A percentile compares a stretch with the other conserved stretches of the same genome.
These are phyloP conservation scores for Psilanteris sp. DNA, from an alignment of 1,140 invertebrate genomes.

Conservation along the genomic window DNA sequence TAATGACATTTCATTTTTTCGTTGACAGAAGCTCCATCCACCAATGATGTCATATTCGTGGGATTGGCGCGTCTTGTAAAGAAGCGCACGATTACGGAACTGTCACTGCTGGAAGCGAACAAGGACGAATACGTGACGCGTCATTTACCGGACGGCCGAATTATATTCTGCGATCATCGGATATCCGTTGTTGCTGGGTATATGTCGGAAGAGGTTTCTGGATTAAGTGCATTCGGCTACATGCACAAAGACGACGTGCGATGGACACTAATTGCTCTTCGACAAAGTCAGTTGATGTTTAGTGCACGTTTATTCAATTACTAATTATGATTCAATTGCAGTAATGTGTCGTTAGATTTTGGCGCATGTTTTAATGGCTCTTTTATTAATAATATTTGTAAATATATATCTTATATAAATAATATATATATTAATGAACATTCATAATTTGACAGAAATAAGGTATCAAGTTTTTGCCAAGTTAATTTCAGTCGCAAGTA, in stretches of 20 bases:
- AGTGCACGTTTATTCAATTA: too few species aligned
- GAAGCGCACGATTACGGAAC: constrained; percentile 84
- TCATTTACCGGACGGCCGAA: constrained; percentile 90
- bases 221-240: constrained; percentile 89
- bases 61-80: constrained; percentile 84
- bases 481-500: too few species aligned
- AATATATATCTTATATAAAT: too few species aligned
- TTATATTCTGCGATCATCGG: constrained; percentile 91
- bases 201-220: constrained; percentile 89
- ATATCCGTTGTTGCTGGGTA: constrained; percentile 92
- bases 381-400: too few species aligned
- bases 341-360: too few species aligned
- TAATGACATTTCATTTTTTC: background rate
- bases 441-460: too few species aligned
- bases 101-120: constrained; percentile 85
- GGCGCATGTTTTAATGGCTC: too few species aligned
- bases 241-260: constrained; percentile 92
- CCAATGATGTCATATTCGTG: constrained; percentile 83
- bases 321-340: too few species aligned
- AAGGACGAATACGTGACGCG: constrained; percentile 91
- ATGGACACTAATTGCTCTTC: constrained; percentile 89
- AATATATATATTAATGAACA: too few species aligned
- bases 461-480: too few species aligned
- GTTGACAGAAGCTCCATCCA: constrained; percentile 61
- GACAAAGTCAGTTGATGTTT: constrained; percentile 91